Evolutionary conservation across 2,113 vertebrate genomes (phyloP), one percentile per base, ranked within the genome.

Genomic region (Boulengeromyrus knoepffleri): DNA sequence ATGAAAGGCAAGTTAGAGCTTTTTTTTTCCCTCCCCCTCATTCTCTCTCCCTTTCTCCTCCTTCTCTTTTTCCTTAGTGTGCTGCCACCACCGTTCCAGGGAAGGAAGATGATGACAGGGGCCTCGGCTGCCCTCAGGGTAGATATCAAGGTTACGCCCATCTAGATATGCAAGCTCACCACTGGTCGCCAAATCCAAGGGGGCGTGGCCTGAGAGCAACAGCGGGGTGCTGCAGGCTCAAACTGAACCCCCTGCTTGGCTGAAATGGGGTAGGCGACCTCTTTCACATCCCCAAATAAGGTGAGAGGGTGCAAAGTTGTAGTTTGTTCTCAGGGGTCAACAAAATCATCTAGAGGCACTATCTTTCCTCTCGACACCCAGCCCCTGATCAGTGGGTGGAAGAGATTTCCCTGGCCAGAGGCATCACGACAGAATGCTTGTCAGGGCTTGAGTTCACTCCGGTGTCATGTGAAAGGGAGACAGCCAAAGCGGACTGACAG

Each of bases 21-120:
- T 93, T 93, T 93, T 92, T 91, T 93, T 36, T 91, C 90, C 27
- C 10, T 91, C 91, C 94, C 92, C 93, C 93, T 89, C 9, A 24
- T 77, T 56, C 47, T 36, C 6, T 77, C 92, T 89, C 27, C 31
- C 74, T 53, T 31, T 53, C 27, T 87, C 92, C 80, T 62, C 24
- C 50, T 87, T 52, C 89, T 91, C 10, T 88, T 93, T 93, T 90
- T 92, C 89, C 91, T 93, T 92, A 89, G 88, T 92, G 90, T 83
- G 91, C 91, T 91, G 27, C 88, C 62, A 83, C 90, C 91, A 89
- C 90, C n/a, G 49, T 77, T 92, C 91, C 91, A 90, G 92, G 93
- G 92, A 95, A 95, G 93, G 93, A 95, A 95, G 92, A 86, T 66
- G 77, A 83, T 52, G 91, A 92, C 89, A 91, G 93, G 93, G 94